Evolutionary conservation across 2,888 invertebrate species (phyloP).

Genomic region (Limulus polyphemus): DNA sequence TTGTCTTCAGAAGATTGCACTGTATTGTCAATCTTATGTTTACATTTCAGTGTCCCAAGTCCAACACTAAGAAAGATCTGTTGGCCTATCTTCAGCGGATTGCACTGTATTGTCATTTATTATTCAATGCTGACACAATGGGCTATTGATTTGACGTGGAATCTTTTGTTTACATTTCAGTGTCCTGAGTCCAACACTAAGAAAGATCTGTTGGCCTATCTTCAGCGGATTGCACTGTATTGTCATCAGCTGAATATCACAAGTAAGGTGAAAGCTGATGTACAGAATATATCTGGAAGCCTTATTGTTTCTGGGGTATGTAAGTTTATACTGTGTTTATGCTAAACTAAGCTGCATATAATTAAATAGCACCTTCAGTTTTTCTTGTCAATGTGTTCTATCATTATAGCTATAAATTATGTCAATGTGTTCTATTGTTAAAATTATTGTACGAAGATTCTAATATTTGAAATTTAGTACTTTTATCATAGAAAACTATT

Average conservation of each 20-base stretch:
- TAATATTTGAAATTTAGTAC: too few relatives aligned
- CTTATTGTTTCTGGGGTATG: conserved; percentile 91
- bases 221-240: conserved; percentile 92
- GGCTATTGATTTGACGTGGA: too few relatives aligned
- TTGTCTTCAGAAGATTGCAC: conserved; percentile 88
- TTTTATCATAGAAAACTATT: too few relatives aligned
- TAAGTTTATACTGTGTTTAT: too few relatives aligned
- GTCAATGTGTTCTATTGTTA: too few relatives aligned
- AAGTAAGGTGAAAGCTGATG: conserved; percentile 98
- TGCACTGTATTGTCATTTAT: conserved; percentile 92
- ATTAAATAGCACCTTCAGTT: too few relatives aligned
- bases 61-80: conserved; percentile 91
- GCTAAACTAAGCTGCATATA: too few relatives aligned
- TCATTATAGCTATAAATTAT: too few relatives aligned
- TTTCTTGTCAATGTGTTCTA: too few relatives aligned
- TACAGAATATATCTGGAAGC: conserved; percentile 97
- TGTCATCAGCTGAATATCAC: conserved; percentile 99
- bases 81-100: conserved; percentile 93
- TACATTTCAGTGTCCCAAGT: conserved; percentile 94
- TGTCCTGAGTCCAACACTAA: conserved; percentile 97
- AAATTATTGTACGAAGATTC: too few relatives aligned
- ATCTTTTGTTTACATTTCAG: conserved; percentile 33
- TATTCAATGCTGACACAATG: too few relatives aligned
- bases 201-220: conserved; percentile 87
- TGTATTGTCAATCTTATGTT: conserved; percentile 99